Percentiles rank a stretch among this genome's conserved stretches.
These are phyloP conservation scores for Venustoraphidia nigricollis DNA, from an alignment of 2,888 invertebrate genomes.

Conservation along the genomic window DNA sequence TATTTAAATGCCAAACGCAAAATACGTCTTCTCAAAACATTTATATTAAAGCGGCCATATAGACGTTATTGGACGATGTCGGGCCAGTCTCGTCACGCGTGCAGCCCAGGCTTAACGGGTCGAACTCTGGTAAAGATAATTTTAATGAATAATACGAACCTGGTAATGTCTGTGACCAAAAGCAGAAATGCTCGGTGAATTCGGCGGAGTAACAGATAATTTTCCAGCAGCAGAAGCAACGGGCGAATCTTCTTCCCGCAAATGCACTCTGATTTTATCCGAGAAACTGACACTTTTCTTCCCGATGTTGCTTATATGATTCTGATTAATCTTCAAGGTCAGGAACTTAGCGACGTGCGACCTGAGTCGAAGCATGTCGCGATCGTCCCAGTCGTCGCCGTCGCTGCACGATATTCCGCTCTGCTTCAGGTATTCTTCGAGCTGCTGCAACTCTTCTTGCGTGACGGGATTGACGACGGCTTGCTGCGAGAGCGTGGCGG, in stretches of 20 bases:
- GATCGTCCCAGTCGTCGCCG: conserved; percentile 49
- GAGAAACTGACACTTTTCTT: conserved; percentile 70
- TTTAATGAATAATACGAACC: conserved; percentile 22
- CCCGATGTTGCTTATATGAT: conserved; percentile 31
- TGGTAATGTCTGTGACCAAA: conserved; percentile 43
- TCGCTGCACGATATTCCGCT: conserved; percentile 56
- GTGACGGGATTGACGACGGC: conserved; percentile 19
- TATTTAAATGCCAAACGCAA: no score
- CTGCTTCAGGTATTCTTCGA: conserved; percentile 54
- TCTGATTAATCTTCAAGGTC: conserved; percentile 52
- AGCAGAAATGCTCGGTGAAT: conserved; percentile 57
- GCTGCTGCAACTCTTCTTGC: conserved; percentile 47
- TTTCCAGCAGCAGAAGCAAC: conserved; percentile 14
- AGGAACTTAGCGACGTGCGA: conserved; percentile 57
- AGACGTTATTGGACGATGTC: no score
- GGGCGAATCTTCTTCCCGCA: conserved; percentile 31
- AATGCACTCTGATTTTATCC: conserved; percentile 38
- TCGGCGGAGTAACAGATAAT: conserved; percentile 47
- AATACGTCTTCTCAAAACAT: no score
- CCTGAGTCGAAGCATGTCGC: conserved; percentile 51
- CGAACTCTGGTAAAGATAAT: background rate
- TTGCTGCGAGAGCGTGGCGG: conserved; percentile 14
- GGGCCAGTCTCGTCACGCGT: no score
- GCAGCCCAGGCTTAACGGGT: no score
- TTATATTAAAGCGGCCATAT: no score